Base-by-base conservation (phyloP, 2,888 invertebrate species). In the Villa cingulata region DNA sequence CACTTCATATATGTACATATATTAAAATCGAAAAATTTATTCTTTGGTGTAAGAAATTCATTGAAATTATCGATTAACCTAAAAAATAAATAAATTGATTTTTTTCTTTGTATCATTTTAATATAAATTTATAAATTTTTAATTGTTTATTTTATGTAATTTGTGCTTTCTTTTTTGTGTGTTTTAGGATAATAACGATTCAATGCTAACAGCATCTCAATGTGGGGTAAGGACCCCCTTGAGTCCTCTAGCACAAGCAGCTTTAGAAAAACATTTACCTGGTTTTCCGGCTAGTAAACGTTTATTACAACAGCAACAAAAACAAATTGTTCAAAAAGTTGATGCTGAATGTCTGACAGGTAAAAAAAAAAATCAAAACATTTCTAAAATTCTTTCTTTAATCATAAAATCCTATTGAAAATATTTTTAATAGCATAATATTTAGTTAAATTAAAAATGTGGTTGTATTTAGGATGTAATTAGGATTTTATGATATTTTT, bases 171-270 rank as follows among this genome's bases (percentile, higher is more conserved):
- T 53, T 41, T 40, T n/a, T n/a, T n/a, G n/a, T n/a, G n/a, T n/a
- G n/a, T n/a, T n/a, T n/a, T n/a, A 51, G 51, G 48, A 50, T 44
- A 41, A 48, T 37, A 38, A 43, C 47, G 49, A 50, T 48, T 45
- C 53, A 52, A 54, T 54, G 54, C 50, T 54, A 45, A 45, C 52
- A 36, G 51, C 53, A 39, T 47, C 54, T 48, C 50, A 51, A 46
- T 51, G 49, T 38, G 63, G 68, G 63, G 63, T 61, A 55, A 61
- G 63, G 57, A 61, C 59, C 56, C 66, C 69, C 54, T 60, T 68
- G 54, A 68, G 68, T 58, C 68, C 65, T 55, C 62, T 66, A 48
- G 68, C 68, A 46, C 70, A 66, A 60, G 68, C 68, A 53, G 66
- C 68, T 51, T 58, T 68, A 53, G 66, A 63, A 53, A 68, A 69